Conservation (phyloP, 1,140 invertebrate genomes). For the Drosophila punjabiensis region DNA sequence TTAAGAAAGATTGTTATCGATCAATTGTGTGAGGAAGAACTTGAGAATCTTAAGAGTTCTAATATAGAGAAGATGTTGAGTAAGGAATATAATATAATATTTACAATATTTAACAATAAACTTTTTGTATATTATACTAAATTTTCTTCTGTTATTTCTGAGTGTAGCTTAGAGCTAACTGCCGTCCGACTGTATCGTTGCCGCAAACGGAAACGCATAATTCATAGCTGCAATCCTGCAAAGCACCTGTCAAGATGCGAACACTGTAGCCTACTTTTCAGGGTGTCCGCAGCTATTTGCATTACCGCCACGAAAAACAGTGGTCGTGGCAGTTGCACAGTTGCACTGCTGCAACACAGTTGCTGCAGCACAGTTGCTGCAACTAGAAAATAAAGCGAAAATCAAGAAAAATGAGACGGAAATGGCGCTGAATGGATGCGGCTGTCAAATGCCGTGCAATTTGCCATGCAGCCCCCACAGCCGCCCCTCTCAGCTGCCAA, state of each 20-base stretch:
- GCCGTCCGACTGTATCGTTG: background rate
- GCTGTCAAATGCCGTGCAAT: constrained; percentile 79
- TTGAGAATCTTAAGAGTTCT: too few species aligned
- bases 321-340: constrained; percentile 9
- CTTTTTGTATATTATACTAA: too few species aligned
- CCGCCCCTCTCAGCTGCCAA: constrained; percentile 33
- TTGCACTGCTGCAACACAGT: constrained; percentile 3
- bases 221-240: constrained; percentile 14
- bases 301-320: constrained; percentile 38
- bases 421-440: constrained; percentile 74
- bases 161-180: background rate
- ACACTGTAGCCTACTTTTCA: constrained; percentile 27
- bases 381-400: constrained; percentile 16
- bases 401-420: constrained; percentile 41
- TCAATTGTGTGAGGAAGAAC: too few species aligned
- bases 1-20: too few species aligned
- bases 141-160: too few species aligned
- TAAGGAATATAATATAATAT: too few species aligned
- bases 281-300: constrained; percentile 45
- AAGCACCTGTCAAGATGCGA: constrained; percentile 34
- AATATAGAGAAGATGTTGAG: too few species aligned
- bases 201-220: constrained; percentile 5
- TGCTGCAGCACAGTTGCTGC: constrained; percentile 7
- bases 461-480: constrained; percentile 42
- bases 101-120: too few species aligned